Conservation (phyloP, 2,888 invertebrate genomes). For the Tiliacea citrago region DNA sequence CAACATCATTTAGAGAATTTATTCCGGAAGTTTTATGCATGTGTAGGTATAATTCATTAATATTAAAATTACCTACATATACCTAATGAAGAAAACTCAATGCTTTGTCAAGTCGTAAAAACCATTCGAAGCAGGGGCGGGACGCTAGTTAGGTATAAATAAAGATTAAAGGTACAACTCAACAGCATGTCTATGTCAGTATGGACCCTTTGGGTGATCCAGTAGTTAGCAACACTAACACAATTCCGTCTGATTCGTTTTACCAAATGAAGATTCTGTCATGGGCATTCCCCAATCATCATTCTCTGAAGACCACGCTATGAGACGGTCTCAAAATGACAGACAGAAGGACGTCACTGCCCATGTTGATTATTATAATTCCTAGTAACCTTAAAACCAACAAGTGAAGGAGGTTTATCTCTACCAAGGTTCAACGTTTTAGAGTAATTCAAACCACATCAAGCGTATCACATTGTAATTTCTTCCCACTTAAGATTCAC, state of each 20-base stretch:
- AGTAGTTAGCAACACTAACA: too few relatives aligned
- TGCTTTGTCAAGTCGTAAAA: too few relatives aligned
- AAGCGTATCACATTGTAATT: conserved; percentile 42
- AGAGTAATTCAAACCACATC: not conserved
- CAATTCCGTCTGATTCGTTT: not conserved
- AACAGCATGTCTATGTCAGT: too few relatives aligned
- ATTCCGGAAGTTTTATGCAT: too few relatives aligned
- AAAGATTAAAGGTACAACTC: too few relatives aligned
- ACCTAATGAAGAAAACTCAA: too few relatives aligned
- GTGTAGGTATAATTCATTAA: too few relatives aligned
- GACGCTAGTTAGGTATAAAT: too few relatives aligned
- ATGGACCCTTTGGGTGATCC: too few relatives aligned
- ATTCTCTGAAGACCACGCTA: not conserved
- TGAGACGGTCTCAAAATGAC: not conserved
- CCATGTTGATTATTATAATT: not conserved
- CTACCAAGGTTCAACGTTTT: not conserved
- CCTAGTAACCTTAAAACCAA: not conserved
- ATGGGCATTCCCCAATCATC: not conserved
- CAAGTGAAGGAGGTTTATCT: not conserved
- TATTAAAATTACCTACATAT: too few relatives aligned
- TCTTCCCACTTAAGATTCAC: conserved; percentile 18
- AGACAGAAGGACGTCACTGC: not conserved
- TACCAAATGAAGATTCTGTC: not conserved
- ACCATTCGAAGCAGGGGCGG: too few relatives aligned
- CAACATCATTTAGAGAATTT: too few relatives aligned